A percentile compares a stretch with the other conserved stretches of the same genome.
These are phyloP conservation scores for Diachasma alloeum DNA, from an alignment of 1,140 invertebrate genomes.

Conservation along the genomic window DNA sequence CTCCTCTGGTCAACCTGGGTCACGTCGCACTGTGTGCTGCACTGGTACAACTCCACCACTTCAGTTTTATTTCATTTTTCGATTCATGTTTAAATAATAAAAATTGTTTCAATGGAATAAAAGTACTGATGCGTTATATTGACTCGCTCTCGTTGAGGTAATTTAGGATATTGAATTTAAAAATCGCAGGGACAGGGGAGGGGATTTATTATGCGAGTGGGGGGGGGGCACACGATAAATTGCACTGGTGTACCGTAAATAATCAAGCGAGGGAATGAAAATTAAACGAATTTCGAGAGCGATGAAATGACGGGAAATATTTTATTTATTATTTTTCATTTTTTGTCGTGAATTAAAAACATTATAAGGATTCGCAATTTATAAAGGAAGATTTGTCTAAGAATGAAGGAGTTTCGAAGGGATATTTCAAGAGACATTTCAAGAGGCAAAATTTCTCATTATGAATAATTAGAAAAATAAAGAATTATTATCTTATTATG, in stretches of 20 bases:
- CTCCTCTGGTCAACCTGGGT: background rate
- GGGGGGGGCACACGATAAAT: background rate
- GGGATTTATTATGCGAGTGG: background rate
- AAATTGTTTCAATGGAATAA: slow-evolving; percentile 9
- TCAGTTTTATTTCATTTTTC: slow-evolving; percentile 7
- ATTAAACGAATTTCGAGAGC: too few relatives aligned
- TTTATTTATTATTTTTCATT: too few relatives aligned
- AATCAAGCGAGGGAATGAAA: too few relatives aligned
- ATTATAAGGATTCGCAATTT: too few relatives aligned
- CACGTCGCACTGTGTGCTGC: background rate
- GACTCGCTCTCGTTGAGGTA: background rate
- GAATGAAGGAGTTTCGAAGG: too few relatives aligned
- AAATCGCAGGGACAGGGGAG: background rate
- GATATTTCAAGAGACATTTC: too few relatives aligned
- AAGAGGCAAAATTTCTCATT: too few relatives aligned
- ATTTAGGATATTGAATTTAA: background rate
- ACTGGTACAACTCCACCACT: background rate
- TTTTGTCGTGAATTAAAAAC: too few relatives aligned
- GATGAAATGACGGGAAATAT: too few relatives aligned
- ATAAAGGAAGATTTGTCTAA: too few relatives aligned
- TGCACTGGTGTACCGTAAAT: background rate
- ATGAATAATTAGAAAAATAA: too few relatives aligned
- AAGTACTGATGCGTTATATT: slow-evolving; percentile 4
- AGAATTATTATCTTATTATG: too few relatives aligned
- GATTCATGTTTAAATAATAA: slow-evolving; percentile 7